Base-by-base conservation (phyloP, 2,113 vertebrate genomes). In the Regulus satrapa region DNA sequence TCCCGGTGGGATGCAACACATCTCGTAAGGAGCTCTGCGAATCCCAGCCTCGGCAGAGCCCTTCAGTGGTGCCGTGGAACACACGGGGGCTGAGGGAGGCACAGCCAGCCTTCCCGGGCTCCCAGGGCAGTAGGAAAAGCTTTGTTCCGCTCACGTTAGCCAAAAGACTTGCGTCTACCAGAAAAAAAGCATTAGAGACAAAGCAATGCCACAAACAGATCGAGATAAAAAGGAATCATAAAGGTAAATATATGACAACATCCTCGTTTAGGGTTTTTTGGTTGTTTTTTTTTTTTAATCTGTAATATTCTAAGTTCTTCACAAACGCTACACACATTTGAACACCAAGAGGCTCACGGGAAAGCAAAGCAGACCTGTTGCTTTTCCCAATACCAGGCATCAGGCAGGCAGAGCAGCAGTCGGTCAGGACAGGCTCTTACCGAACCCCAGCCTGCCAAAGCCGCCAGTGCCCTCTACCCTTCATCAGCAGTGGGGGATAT, bases 51-150 rank as follows among this genome's bases (percentile, higher is more conserved):
- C 32, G 23, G 36, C 62, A 49, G 31, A 41, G 69, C 32, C 54
- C 3, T 1, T 36, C 61, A 26, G 36, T 4, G 0, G 0, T 6
- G 15, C 46, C 14, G 2, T 18, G 54, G 41, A 74, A 48, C 54
- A 10, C 40, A 3, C 1, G 3, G 31, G 25, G 41, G 63, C 16
- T 24, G 54, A 69, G 45, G 14, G 34, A 66, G 61, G 24, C 49
- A 88, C 56, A 59, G 62, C 31, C 72, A 80, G 58, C 34, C 29
- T 26, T 17, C 48, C 54, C 8, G 5, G 55, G 41, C 73, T 89
- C 62, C 80, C 62, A 13, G 5, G 6, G 1, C 58, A 56, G 29
- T 8, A 36, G 41, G 38, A 89, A 83, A 85, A 66, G 4, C 31
- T 29, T 29, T n/a, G 14, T 25, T 80, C 2, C 32, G 1, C 36